Base-by-base conservation (phyloP, 2,888 invertebrate genomes). In the Ditula angustiorana region DNA sequence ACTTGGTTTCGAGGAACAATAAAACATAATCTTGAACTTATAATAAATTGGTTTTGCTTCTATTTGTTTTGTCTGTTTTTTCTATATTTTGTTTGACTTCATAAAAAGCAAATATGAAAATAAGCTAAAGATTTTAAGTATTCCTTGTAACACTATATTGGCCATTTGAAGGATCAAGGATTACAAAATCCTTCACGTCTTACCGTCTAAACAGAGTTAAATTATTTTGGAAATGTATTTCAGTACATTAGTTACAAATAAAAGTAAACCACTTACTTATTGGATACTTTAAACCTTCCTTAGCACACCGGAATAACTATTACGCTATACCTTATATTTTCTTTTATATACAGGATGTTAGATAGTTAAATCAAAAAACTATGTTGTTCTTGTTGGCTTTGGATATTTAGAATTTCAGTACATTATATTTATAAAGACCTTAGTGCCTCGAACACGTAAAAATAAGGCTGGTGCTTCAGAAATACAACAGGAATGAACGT, bases 211-310 rank as follows among this genome's bases (percentile, higher is more conserved):
- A 49, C 35, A 47, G 23, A 37, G 19, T 56, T 28, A 47, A 23
- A 50, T 56, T 44, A 63, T 35, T 33, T 35, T 63, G 50, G 57
- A 63, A 63, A 58, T 58, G 57, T 63, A 37, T 44, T 52, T 57
- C 44, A 52, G 41, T 33, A 52, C 33, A 63, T 55, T 4, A n/a
- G 23, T 46, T 26, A 26, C 26, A 19, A 19, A 41, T 10, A 41
- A 41, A 19, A 10, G 10, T 8, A 41, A 37, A 37, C 13, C 37
- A 7, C 37, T 37, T 37, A 37, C 13, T 37, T 37, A 37, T 37
- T 37, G 37, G 37, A 37, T 37, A 1, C 13, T 33, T 11, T 33
- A 37, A 37, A 35, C 2, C 7, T 30, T 52, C 24, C 60, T 61
- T 33, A 60, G 23, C 41, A 30, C 28, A 23, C 28, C 33, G 23